phyloP scores from a whole-genome alignment of 2,113 vertebrate genomes.

The Ranitomeya variabilis region DNA sequence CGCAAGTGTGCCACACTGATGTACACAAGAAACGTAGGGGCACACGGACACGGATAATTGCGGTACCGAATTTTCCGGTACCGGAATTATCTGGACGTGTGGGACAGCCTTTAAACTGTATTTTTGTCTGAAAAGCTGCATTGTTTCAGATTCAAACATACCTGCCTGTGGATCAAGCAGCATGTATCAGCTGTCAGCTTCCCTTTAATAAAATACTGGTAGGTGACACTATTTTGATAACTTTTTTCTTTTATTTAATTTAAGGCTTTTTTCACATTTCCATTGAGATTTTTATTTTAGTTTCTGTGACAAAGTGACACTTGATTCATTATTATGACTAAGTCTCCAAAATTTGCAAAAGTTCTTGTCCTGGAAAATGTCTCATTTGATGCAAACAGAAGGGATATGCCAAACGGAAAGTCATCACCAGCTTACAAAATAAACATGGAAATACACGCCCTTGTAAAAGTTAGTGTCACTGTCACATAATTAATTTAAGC shows the following conservation, averaged over 20 bases:
- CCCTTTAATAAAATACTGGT: neutral
- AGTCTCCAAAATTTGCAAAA: neutral
- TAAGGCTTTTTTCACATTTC: neutral
- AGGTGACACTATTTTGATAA: neutral
- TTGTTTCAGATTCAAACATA: too few relatives aligned
- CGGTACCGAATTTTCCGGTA: too few relatives aligned
- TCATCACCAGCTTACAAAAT: slow-evolving; percentile 31
- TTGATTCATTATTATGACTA: neutral
- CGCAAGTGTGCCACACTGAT: too few relatives aligned
- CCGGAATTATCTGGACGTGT: too few relatives aligned
- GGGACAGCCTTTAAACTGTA: too few relatives aligned
- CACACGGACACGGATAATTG: too few relatives aligned
- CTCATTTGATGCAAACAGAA: neutral
- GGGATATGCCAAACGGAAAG: neutral
- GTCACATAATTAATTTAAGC: neutral
- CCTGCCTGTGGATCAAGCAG: too few relatives aligned
- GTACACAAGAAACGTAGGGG: too few relatives aligned
- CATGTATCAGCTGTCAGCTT: too few relatives aligned
- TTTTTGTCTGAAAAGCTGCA: too few relatives aligned
- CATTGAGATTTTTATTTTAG: neutral
- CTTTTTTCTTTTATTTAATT: too few relatives aligned
- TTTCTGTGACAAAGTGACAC: neutral
- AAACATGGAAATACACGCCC: neutral
- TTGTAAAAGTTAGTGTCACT: neutral
- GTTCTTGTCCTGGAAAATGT: slow-evolving; percentile 26